phyloP scores from a whole-genome alignment of 2,888 invertebrate genomes.

The Mythimna lalbum region DNA sequence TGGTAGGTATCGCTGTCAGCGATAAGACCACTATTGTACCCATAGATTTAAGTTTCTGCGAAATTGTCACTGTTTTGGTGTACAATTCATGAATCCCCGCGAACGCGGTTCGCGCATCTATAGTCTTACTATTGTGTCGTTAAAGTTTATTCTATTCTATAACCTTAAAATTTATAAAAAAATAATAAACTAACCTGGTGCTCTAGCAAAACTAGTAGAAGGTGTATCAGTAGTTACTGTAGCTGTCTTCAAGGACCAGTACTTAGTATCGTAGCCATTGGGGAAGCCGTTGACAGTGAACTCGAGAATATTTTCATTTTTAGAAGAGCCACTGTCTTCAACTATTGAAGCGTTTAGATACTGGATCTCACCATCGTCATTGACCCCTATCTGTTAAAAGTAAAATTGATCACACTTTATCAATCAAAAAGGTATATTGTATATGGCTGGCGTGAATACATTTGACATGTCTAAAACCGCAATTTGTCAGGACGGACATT shows the following conservation, averaged over 20 bases:
- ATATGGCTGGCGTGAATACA: too few species aligned
- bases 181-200: constrained; percentile 90
- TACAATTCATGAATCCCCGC: too few species aligned
- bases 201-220: constrained; percentile 92
- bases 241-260: constrained; percentile 66
- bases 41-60: too few species aligned
- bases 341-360: constrained; percentile 89
- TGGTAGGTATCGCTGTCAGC: too few species aligned
- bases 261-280: constrained; percentile 90
- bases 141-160: too few species aligned
- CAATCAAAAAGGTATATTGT: not conserved
- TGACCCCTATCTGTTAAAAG: constrained; percentile 88
- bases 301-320: constrained; percentile 86
- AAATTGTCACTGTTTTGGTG: too few species aligned
- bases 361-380: constrained; percentile 92
- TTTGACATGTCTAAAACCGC: too few species aligned
- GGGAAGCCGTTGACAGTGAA: constrained; percentile 77
- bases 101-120: too few species aligned
- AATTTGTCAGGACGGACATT: too few species aligned
- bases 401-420: not conserved
- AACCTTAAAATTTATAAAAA: not conserved
- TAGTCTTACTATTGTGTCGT: too few species aligned
- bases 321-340: constrained; percentile 67
- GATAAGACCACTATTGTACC: too few species aligned
- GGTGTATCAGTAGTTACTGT: constrained; percentile 92